Percentiles rank a stretch among this genome's conserved stretches.
phyloP scores from a whole-genome alignment of 2,113 vertebrate species.

The Carassius auratus region DNA sequence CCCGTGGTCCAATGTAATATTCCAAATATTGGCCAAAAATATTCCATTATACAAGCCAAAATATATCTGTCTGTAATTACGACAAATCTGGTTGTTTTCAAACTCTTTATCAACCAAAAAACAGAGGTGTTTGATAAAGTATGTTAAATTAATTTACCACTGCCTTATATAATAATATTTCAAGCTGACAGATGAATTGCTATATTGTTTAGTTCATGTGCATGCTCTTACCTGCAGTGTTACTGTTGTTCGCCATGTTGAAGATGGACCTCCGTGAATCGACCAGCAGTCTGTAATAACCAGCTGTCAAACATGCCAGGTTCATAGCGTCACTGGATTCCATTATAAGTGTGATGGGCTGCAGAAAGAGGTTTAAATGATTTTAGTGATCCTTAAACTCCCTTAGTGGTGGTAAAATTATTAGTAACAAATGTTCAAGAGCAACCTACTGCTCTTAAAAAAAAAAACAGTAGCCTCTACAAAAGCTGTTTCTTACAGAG shows the following conservation, averaged over 20 bases:
- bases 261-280: conserved; percentile 97
- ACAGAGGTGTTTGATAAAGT: not conserved
- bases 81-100: not conserved
- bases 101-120: not conserved
- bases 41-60: not conserved
- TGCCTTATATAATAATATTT: not conserved
- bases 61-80: not conserved
- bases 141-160: not conserved
- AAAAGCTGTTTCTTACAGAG: not conserved
- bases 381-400: not conserved
- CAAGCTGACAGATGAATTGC: not conserved
- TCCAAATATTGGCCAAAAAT: not conserved
- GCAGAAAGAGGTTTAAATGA: conserved; percentile 56
- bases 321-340: conserved; percentile 98
- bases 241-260: conserved; percentile 93
- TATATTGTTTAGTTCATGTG: not conserved
- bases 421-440: not conserved
- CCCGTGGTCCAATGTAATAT: not conserved
- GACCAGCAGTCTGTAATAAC: conserved; percentile 94
- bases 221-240: conserved; percentile 66
- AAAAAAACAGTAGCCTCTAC: not conserved
- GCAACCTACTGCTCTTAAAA: not conserved
- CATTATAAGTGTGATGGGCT: conserved; percentile 98
- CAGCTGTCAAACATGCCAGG: conserved; percentile 95
- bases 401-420: not conserved